Evolutionary conservation across 2,888 invertebrate genomes (phyloP).

Genomic region (Cheilosia pagana): DNA sequence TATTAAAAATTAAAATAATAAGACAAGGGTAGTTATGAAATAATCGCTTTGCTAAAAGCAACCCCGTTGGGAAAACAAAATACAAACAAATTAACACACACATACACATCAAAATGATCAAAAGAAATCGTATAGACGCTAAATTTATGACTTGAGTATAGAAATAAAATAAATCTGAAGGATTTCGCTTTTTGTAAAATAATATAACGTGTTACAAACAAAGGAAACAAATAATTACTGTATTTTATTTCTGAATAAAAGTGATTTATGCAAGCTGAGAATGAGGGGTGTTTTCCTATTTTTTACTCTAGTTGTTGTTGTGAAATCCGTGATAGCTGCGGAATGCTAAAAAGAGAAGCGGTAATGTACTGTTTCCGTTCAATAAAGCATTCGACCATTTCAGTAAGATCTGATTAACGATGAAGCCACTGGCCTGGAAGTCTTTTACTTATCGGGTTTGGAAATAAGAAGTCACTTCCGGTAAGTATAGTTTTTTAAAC

Average conservation of each 20-base stretch:
- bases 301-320: too few species aligned
- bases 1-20: slow-evolving; percentile 72
- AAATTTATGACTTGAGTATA: slow-evolving; percentile 1
- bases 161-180: slow-evolving; percentile 39
- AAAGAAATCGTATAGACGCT: slow-evolving; percentile 13
- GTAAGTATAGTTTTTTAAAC: too few species aligned
- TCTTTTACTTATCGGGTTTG: too few species aligned
- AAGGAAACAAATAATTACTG: slow-evolving; percentile 48
- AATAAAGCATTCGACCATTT: too few species aligned
- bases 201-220: slow-evolving; percentile 54
- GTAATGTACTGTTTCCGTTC: too few species aligned
- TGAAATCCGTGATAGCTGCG: too few species aligned
- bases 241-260: slow-evolving; percentile 69
- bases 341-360: too few species aligned
- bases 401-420: too few species aligned
- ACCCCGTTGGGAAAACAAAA: slow-evolving; percentile 66
- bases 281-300: too few species aligned
- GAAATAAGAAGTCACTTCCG: too few species aligned
- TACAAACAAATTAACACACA: slow-evolving; percentile 74
- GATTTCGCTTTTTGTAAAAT: slow-evolving; percentile 74
- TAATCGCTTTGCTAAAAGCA: slow-evolving; percentile 70
- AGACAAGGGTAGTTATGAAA: slow-evolving; percentile 28
- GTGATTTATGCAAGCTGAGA: slow-evolving; percentile 69
- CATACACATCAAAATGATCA: slow-evolving; percentile 52
- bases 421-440: too few species aligned